Base-by-base conservation (phyloP, 2,888 invertebrate genomes). In the Julus scanicus region DNA sequence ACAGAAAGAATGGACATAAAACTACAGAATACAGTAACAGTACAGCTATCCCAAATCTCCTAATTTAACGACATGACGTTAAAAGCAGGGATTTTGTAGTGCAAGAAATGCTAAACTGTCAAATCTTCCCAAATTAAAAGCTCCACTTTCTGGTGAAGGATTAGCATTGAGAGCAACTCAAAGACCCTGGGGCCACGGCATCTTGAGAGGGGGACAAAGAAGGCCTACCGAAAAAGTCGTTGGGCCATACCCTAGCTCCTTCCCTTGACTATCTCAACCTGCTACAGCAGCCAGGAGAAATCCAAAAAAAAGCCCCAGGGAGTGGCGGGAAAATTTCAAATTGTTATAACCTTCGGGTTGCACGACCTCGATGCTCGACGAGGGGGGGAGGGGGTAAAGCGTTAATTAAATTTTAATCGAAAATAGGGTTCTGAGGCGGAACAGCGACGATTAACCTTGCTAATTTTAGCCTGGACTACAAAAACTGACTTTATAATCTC, bases 401-500 rank as follows among this genome's bases (percentile, higher is more conserved):
- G 53, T 53, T 53, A 53, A 53, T 53, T 53, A 53, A 53, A 53
- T 53, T 53, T 53, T 53, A 53, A 53, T 53, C 53, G 53, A 53
- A 53, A 15, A 13, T 53, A 17, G 15, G 53, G 53, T 53, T 8
- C 44, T 44, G 2, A 44, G 44, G 44, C 5, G 8, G 44, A 44
- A 44, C 8, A 8, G 44, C 6, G 44, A 44, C 44, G 6, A 44
- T 44, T 1, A 44, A 44, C 1, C 5, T 44, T 0, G 44, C 5
- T 44, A 44, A 44, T 44, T 44, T 44, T 0, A 44, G 5, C 44
- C 44, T 44, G 44, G 44, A 1, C 0, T 44, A 44, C 8, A 44
- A 44, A 44, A 44, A 44, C 44, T 8, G 2, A 44, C 44, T 44
- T 44, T 44, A 44, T 44, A 1, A 29, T 29, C 29, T 29, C n/a